phyloP scores from a whole-genome alignment of 2,113 vertebrate species.

The Neopipo cinnamomea region DNA sequence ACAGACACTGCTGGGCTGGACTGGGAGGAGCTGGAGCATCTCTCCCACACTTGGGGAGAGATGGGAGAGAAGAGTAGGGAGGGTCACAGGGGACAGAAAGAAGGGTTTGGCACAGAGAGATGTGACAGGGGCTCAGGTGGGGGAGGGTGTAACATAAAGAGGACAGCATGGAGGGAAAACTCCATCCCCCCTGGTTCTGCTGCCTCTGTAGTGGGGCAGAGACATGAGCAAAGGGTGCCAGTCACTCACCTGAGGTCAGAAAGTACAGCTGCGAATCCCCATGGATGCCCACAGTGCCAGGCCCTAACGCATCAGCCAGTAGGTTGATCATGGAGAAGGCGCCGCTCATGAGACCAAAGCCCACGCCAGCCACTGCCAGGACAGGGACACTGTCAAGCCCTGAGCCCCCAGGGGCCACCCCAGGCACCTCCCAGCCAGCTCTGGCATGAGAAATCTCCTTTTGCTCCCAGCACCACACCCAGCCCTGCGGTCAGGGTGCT shows the following conservation, averaged over 20 bases:
- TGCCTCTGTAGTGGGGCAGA: not conserved
- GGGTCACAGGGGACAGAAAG: not conserved
- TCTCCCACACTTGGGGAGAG: not conserved
- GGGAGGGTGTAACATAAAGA: not conserved
- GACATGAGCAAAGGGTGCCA: fast-evolving
- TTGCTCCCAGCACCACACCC: not conserved
- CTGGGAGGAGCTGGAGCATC: not conserved
- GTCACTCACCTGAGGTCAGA: constrained; percentile 73
- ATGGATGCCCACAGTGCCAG: constrained; percentile 76
- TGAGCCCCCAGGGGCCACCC: not conserved
- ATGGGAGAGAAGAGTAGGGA: not conserved
- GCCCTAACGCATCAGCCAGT: constrained; percentile 74
- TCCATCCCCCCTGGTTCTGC: fast-evolving
- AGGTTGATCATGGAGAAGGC: constrained; percentile 83
- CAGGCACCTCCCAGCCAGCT: not conserved
- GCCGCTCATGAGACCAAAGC: constrained; percentile 80
- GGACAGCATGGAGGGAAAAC: not conserved
- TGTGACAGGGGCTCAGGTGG: not conserved
- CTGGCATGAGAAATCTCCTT: not conserved
- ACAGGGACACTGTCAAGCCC: not conserved
- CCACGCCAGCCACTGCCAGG: constrained; percentile 73
- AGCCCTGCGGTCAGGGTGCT: fast-evolving
- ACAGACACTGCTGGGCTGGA: not conserved
- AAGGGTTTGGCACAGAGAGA: not conserved
- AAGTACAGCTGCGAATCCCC: constrained; percentile 81